Evolutionary conservation across 2,113 vertebrate species (phyloP).

Genomic region (Stomatorhinus ivindoensis): DNA sequence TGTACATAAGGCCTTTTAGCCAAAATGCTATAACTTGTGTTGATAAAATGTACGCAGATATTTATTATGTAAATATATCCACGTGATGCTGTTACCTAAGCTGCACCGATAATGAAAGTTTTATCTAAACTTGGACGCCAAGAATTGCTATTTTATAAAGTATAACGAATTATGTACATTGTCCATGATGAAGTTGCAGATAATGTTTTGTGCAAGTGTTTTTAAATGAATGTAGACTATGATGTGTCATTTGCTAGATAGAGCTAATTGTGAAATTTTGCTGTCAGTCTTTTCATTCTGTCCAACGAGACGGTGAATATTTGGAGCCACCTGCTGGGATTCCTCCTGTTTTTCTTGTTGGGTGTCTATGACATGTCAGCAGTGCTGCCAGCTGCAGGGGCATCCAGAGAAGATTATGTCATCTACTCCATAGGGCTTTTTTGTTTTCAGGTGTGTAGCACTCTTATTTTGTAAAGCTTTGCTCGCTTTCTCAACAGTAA

Average conservation of each 20-base stretch:
- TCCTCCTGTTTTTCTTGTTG: conserved; percentile 83
- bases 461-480: not conserved
- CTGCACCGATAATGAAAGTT: not conserved
- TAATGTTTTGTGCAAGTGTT: not conserved
- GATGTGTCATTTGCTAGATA: not conserved
- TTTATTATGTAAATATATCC: not conserved
- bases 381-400: conserved; percentile 77
- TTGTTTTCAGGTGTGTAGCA: conserved; percentile 82
- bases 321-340: conserved; percentile 95
- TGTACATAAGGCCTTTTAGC: not conserved
- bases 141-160: not conserved
- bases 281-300: conserved; percentile 81
- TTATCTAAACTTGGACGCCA: not conserved
- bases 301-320: conserved; percentile 98
- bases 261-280: not conserved
- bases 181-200: not conserved
- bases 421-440: conserved; percentile 91
- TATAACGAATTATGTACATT: not conserved
- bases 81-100: not conserved
- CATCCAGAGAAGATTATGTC: conserved; percentile 86
- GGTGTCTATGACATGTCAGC: conserved; percentile 82
- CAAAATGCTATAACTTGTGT: not conserved
- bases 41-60: not conserved
- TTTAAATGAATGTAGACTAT: not conserved
- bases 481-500: not conserved